Conservation (phyloP, 2,797 vertebrate species). For the Galagoides demidoff region DNA sequence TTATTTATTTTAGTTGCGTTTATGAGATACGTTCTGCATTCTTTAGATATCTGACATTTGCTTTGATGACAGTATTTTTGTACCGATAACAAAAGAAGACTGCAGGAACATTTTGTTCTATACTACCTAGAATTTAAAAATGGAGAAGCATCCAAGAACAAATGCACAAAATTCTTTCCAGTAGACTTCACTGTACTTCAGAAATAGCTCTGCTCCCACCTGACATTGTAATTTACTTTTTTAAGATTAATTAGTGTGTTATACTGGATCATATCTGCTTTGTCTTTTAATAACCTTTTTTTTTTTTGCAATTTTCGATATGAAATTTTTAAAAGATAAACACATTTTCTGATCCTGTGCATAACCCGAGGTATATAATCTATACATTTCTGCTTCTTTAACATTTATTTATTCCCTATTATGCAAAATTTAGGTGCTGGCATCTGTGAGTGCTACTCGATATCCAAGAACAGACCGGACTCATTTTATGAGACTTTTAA, state of each 20-base stretch:
- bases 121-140: not conserved
- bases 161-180: not conserved
- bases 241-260: constrained; percentile 38
- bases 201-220: not conserved
- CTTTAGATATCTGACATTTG: not conserved
- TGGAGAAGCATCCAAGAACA: constrained; percentile 16
- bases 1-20: constrained; percentile 41
- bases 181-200: not conserved
- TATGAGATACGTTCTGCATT: constrained; percentile 34
- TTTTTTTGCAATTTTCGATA: not conserved
- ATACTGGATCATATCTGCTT: not conserved
- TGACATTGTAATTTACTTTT: constrained; percentile 33
- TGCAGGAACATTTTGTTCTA: not conserved
- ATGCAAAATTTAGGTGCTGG: constrained; percentile 23
- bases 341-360: constrained; percentile 8
- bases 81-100: not conserved
- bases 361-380: not conserved
- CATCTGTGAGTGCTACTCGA: constrained; percentile 57
- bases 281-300: not conserved
- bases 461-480: constrained; percentile 62
- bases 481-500: constrained; percentile 66
- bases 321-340: not conserved
- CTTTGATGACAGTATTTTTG: constrained; percentile 35
- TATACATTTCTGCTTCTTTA: constrained; percentile 9
- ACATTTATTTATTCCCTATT: constrained; percentile 59